phyloP scores from a whole-genome alignment of 2,888 invertebrate genomes.

The Philaethria dido region DNA sequence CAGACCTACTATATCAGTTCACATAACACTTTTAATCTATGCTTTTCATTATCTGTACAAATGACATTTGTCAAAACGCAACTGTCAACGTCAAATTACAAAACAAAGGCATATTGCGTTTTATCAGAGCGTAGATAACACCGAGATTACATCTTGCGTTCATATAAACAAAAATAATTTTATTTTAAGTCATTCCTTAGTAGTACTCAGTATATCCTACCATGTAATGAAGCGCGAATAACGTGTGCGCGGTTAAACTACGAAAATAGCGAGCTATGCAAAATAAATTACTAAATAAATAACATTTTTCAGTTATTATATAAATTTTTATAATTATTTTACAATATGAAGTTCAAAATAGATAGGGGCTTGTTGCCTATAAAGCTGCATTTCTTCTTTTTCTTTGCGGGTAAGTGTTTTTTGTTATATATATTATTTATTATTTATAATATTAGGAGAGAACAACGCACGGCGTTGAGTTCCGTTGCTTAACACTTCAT shows the following conservation, averaged over 20 bases:
- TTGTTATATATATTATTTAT: neutral
- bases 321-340: slow-evolving; percentile 6
- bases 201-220: too few relatives aligned
- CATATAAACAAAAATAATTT: slow-evolving; percentile 37
- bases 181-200: slow-evolving; percentile 34
- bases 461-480: too few relatives aligned
- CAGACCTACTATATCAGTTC: neutral
- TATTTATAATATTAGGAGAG: too few relatives aligned
- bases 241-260: neutral
- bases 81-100: slow-evolving; percentile 3
- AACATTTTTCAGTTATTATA: neutral
- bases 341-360: slow-evolving; percentile 83
- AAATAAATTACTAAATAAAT: neutral
- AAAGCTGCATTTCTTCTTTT: slow-evolving; percentile 94
- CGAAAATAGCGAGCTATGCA: neutral
- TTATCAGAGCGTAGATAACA: slow-evolving; percentile 12
- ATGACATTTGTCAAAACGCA: neutral
- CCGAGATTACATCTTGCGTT: neutral
- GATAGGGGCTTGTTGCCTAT: slow-evolving; percentile 89
- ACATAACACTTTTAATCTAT: neutral
- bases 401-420: slow-evolving; percentile 90
- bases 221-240: slow-evolving; percentile 35
- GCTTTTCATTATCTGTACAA: slow-evolving; percentile 5
- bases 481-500: too few relatives aligned
- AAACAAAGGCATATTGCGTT: slow-evolving; percentile 17